Evolutionary conservation across 2,888 invertebrate species (phyloP), one percentile per base, ranked within the genome.

Genomic region (Plagodis dolabraria): DNA sequence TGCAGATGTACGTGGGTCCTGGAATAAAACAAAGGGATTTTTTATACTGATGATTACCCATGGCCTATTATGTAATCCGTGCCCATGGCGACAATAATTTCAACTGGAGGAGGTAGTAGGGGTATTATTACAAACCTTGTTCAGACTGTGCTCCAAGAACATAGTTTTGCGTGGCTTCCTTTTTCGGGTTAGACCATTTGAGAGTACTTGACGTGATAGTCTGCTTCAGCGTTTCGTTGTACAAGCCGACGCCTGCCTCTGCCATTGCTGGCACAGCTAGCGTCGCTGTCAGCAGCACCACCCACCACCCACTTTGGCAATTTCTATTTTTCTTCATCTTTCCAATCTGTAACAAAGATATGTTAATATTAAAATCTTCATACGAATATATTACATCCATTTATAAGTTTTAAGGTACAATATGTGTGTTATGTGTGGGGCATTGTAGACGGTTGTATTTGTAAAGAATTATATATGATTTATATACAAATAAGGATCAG

Each of bases 131-230:
- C 53, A 33, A 38, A 91, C 92, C 92, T 83, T 86, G 69, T 62
- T 85, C 79, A 53, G 89, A 86, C 55, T 85, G 78, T 51, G 90
- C 87, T 68, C 96, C 97, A 45, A 95, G 89, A 33, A 97, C 96
- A 52, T 96, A 95, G 72, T 94, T 94, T 64, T 70, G 76, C 83
- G 86, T 87, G 6, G 78, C 78, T 71, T 90, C 88, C 72, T 83
- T 86, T 65, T 83, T 87, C 51, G 86, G 72, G 64, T 94, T 93
- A 53, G 95, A 93, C 97, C 97, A 97, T 77, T 94, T 94, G 53
- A 97, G 92, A 0, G 97, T 96, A 75, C 96, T 96, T 7, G 97
- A 97, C 5, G 97, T 97, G 54, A 96, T 93, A 57, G 95, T 93
- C 83, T 97, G 96, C 63, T 95, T 94, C 62, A 94, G 82, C 77